phyloP scores from a whole-genome alignment of 2,888 invertebrate genomes.

The Sabatieria punctata region DNA sequence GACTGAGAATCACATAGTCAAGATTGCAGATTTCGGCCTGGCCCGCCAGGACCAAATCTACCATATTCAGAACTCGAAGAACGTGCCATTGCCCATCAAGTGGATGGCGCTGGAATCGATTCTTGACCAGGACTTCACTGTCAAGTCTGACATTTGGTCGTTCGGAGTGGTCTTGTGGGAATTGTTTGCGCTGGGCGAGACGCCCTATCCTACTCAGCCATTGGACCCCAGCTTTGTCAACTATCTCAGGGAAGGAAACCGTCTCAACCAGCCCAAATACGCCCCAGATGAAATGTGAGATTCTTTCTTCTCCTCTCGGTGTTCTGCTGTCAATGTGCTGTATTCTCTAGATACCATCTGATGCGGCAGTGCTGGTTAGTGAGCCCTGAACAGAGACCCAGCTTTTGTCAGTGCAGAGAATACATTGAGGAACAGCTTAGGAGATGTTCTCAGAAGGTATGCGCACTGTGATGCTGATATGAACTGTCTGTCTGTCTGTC shows the following conservation, averaged over 20 bases:
- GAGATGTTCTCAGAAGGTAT: neutral
- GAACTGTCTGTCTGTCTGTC: too few species aligned
- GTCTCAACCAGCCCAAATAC: constrained; percentile 85
- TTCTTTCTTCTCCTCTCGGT: too few species aligned
- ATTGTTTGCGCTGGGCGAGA: constrained; percentile 82
- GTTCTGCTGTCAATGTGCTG: too few species aligned
- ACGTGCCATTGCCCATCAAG: constrained; percentile 11
- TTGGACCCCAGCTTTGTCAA: constrained; percentile 61
- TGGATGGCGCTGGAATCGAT: constrained; percentile 12
- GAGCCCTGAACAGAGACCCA: constrained; percentile 67
- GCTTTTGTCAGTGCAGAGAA: constrained; percentile 21
- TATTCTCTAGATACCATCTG: constrained; percentile 2
- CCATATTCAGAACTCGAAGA: constrained; percentile 5
- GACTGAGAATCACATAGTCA: constrained; percentile 72
- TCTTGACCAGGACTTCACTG: constrained; percentile 7
- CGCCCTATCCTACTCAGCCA: constrained; percentile 43
- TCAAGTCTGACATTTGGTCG: constrained; percentile 50
- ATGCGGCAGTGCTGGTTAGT: constrained; percentile 70
- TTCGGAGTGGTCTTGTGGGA: constrained; percentile 91
- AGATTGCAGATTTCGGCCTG: constrained; percentile 91
- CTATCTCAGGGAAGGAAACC: constrained; percentile 66
- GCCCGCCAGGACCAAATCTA: constrained; percentile 58
- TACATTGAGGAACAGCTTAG: neutral
- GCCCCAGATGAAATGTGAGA: constrained; percentile 77
- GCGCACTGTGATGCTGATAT: too few species aligned